These are phyloP conservation scores for Paguma larvata DNA, from an alignment of 2,797 vertebrate species.

Conservation along the genomic window DNA sequence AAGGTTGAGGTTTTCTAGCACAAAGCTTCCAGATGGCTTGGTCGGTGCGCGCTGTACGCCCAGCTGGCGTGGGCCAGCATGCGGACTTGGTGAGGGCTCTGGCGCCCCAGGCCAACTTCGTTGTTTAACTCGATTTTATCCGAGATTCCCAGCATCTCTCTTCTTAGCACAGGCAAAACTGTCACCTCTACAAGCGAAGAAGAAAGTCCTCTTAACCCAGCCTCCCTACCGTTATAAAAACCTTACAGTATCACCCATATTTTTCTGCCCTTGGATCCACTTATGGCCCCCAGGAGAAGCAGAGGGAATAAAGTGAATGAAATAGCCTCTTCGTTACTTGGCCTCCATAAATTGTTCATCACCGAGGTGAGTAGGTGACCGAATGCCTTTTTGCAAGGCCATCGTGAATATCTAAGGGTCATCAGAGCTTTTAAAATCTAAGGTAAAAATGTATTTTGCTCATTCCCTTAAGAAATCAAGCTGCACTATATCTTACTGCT, in stretches of 20 bases:
- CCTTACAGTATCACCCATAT: background rate
- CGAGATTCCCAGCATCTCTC: background rate
- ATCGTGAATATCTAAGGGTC: constrained; percentile 46
- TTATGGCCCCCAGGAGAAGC: background rate
- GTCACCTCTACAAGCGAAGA: background rate
- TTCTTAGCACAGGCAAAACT: background rate
- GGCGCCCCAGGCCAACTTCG: background rate
- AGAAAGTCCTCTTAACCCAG: background rate
- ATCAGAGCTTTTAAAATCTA: constrained; percentile 36
- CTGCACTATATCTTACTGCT: background rate
- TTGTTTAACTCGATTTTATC: background rate
- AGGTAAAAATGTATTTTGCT: constrained; percentile 57
- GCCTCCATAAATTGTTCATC: constrained; percentile 28
- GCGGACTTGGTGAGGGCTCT: background rate
- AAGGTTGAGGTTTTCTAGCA: background rate
- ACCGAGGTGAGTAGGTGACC: background rate
- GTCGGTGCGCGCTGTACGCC: accelerated
- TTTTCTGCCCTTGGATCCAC: background rate
- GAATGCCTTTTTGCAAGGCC: constrained; percentile 4
- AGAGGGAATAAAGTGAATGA: background rate
- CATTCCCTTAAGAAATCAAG: constrained; percentile 43
- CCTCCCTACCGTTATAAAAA: background rate
- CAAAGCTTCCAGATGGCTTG: background rate
- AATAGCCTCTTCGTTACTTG: background rate
- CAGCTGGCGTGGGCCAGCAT: accelerated